A percentile compares a stretch with the other conserved stretches of the same genome.
Conservation (phyloP, 37 sponge, comb jelly and placozoan genomes). For the Tethya wilhelma region DNA sequence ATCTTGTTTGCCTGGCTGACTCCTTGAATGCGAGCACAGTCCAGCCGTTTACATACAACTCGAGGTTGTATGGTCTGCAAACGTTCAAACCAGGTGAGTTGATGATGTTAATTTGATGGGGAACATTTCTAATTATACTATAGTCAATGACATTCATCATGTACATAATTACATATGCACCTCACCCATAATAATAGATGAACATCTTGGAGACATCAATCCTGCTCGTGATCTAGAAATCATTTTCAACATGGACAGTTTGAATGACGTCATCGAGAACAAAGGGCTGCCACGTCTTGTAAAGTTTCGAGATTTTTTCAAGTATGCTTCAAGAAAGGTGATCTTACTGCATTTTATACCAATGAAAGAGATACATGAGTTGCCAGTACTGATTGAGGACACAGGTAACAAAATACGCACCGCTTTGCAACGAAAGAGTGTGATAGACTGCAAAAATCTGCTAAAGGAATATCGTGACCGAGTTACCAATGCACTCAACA, state of each 20-base stretch:
- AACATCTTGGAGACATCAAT: not conserved
- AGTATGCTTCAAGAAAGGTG: conserved; percentile 2
- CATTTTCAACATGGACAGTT: conserved; percentile 11
- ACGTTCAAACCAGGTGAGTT: conserved; percentile 25
- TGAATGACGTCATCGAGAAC: not conserved
- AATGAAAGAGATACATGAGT: conserved; percentile 11
- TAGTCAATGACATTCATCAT: not conserved
- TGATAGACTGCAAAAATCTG: conserved; percentile 11
- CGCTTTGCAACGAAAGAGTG: not conserved
- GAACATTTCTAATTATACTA: not conserved
- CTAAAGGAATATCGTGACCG: not conserved
- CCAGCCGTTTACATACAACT: conserved; percentile 50
- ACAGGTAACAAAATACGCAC: not conserved
- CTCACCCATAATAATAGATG: conserved; percentile 12
- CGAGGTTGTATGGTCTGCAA: conserved; percentile 53
- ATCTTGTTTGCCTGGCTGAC: conserved; percentile 15
- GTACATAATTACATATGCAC: not conserved
- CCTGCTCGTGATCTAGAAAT: conserved; percentile 18
- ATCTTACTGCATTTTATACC: conserved; percentile 38
- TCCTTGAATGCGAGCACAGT: conserved; percentile 18
- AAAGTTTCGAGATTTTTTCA: conserved; percentile 16
- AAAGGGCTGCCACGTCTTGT: not conserved
- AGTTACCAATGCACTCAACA: not conserved
- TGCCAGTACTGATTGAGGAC: not conserved
- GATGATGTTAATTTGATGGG: conserved; percentile 1